Percentiles rank a stretch among this genome's conserved stretches.
These are phyloP conservation scores for Pentalonia nigronervosa DNA, from an alignment of 1,140 invertebrate species.

Conservation along the genomic window DNA sequence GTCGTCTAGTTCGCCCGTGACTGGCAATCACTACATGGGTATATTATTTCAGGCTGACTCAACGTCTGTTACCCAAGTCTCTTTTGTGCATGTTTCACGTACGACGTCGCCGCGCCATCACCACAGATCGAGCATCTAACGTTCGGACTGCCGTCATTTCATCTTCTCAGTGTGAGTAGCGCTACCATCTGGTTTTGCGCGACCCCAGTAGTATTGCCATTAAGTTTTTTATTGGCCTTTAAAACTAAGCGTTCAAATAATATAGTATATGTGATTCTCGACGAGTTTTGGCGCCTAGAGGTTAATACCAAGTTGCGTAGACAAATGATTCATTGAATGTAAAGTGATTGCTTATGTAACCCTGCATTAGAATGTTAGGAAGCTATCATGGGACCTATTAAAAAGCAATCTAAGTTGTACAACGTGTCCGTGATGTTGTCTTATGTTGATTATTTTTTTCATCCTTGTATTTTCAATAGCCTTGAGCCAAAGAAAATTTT, in stretches of 20 bases:
- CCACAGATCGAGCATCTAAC: neutral
- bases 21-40: neutral
- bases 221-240: neutral
- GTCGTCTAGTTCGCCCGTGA: neutral
- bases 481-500: neutral
- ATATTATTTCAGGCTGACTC: neutral
- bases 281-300: neutral
- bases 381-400: too few species aligned
- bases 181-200: too few species aligned
- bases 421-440: neutral
- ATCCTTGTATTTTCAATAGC: neutral
- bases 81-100: neutral
- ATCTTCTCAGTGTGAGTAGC: neutral
- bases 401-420: too few species aligned
- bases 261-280: neutral
- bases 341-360: neutral
- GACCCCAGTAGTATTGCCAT: too few species aligned
- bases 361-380: too few species aligned
- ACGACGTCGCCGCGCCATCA: neutral
- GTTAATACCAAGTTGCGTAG: neutral
- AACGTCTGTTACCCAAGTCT: neutral
- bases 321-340: neutral
- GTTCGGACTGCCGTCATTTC: neutral
- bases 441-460: neutral
- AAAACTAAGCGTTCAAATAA: neutral